Percentiles rank a stretch among this genome's conserved stretches.
Conservation (phyloP, 1,140 invertebrate species). For the Drusus annulatus region DNA sequence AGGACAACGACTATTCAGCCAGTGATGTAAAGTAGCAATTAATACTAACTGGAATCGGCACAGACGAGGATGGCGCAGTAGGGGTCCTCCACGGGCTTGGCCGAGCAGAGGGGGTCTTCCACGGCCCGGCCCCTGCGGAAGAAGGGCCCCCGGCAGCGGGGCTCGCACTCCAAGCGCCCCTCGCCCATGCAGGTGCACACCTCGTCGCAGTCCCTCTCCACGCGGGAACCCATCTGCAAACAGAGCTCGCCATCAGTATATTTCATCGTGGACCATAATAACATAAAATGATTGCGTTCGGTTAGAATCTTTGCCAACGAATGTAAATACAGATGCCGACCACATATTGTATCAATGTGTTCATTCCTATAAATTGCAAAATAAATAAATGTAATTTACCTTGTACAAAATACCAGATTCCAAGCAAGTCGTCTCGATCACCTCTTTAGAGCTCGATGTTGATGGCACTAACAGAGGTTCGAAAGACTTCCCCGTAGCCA, state of each 20-base stretch:
- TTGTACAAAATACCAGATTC: constrained; percentile 63
- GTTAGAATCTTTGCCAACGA: too few species aligned
- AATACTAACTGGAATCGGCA: constrained; percentile 68
- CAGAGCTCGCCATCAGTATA: background rate
- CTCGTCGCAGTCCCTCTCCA: constrained; percentile 80
- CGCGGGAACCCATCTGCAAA: constrained; percentile 75
- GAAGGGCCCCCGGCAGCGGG: constrained; percentile 76
- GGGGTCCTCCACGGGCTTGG: constrained; percentile 79
- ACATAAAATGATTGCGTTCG: too few species aligned
- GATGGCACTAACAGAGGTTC: constrained; percentile 61
- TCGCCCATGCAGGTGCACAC: constrained; percentile 76
- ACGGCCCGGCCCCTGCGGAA: constrained; percentile 75
- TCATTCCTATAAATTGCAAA: too few species aligned
- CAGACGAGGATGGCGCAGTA: constrained; percentile 84
- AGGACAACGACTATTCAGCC: too few species aligned
- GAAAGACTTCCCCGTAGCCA: constrained; percentile 47
- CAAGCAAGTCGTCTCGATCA: constrained; percentile 63
- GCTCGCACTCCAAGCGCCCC: constrained; percentile 78
- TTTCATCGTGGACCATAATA: too few species aligned
- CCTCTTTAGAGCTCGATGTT: constrained; percentile 62
- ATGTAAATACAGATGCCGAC: too few species aligned
- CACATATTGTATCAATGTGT: too few species aligned
- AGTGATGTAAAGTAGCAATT: too few species aligned
- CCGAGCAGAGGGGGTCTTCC: constrained; percentile 81
- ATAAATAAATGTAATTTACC: constrained; percentile 52